Conservation (phyloP, 1,140 invertebrate genomes). For the Proales similis region DNA sequence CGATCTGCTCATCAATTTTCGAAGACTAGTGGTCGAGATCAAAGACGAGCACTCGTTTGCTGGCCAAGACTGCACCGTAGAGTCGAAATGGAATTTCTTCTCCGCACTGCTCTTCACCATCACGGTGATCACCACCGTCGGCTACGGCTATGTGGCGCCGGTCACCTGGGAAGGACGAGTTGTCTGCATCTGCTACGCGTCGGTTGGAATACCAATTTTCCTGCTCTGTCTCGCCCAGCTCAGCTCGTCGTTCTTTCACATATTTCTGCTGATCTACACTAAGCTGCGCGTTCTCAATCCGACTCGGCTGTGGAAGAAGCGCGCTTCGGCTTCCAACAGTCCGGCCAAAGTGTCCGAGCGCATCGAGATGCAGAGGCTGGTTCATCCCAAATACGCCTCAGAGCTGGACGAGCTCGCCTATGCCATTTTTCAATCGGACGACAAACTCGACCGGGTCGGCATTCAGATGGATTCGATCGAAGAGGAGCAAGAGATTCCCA, state of each 20-base stretch:
- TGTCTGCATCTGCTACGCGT: conserved; percentile 39
- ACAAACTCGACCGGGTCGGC: no score
- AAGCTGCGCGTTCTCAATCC: conserved; percentile 14
- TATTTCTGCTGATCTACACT: conserved; percentile 10
- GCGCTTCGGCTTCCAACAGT: no score
- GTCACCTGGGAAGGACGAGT: conserved; percentile 38
- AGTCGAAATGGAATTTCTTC: conserved; percentile 39
- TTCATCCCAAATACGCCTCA: no score
- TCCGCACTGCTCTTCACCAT: conserved; percentile 79
- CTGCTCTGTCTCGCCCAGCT: conserved; percentile 32
- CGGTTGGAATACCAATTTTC: conserved; percentile 38
- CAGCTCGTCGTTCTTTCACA: conserved; percentile 6
- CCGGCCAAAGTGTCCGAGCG: no score
- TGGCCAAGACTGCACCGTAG: conserved; percentile 23
- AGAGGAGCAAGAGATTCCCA: conserved; percentile 48
- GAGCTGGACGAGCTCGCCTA: no score
- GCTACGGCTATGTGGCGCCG: conserved; percentile 58
- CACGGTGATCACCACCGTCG: conserved; percentile 89
- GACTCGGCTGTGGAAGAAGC: no score
- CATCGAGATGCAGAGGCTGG: no score
- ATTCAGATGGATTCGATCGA: no score
- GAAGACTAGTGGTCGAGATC: conserved; percentile 24
- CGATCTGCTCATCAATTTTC: conserved; percentile 2
- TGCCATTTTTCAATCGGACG: no score
- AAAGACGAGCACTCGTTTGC: neutral